Evolutionary conservation across 1,140 invertebrate species (phyloP), one percentile per base, ranked within the genome.

Genomic region (Luehdorfia chinensis): DNA sequence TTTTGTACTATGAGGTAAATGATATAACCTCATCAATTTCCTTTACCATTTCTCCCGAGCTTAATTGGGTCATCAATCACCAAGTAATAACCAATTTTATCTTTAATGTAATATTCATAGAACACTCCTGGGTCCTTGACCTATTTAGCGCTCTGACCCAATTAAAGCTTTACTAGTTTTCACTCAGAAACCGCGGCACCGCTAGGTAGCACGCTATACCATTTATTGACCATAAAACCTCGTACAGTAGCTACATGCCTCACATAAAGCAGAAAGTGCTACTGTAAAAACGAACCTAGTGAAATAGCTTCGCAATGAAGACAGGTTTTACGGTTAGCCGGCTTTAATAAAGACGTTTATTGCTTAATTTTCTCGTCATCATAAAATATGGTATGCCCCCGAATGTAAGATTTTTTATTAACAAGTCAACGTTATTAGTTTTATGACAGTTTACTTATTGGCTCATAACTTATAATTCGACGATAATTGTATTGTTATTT

Each of bases 101-200:
- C n/a, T 34, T 25, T 30, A 33, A 30, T 21, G 9, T 19, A 12
- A 33, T 48, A 33, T 14, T 30, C 18, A 18, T 31, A 47, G 33
- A 47, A 45, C 33, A 32, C 19, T 8, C 39, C 9, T 47, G 36
- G 36, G 43, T 44, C 66, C 55, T 65, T 66, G 63, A 61, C 62
- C 59, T 19, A 51, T 58, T 58, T 59, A 41, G 44, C 45, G 45
- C 62, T 57, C 60, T 66, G 63, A 66, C 66, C 65, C 37, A 60
- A 43, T 43, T 30, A 30, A 30, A n/a, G 9, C 14, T 4, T 2
- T 2, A 14, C 9, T 43, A 11, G 27, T 8, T 49, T 58, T 59
- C 43, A n/a, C 18, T 11, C 34, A 41, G 18, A 15, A 34, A 18
- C 9, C 15, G 23, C 21, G 27, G 15, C 18, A 6, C 32, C 21